Conservation (phyloP, 2,797 vertebrate genomes). For the Hippopotamyrus pictus region DNA sequence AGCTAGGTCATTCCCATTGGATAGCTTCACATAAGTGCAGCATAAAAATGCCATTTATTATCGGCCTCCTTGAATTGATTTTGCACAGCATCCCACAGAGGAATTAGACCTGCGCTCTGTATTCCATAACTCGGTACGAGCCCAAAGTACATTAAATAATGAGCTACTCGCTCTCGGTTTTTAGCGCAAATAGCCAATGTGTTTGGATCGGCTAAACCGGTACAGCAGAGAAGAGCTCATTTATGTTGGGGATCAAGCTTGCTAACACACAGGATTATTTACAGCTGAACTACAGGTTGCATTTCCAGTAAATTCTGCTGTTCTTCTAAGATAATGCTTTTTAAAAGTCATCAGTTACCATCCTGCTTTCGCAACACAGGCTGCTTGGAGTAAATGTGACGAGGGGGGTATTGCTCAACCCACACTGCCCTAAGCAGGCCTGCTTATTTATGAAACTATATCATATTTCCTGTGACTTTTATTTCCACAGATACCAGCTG, state of each 20-base stretch:
- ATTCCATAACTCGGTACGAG: background rate
- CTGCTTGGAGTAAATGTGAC: conserved; percentile 17
- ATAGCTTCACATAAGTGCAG: background rate
- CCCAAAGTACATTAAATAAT: background rate
- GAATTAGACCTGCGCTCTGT: background rate
- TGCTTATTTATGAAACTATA: conserved; percentile 25
- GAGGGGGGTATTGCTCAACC: conserved; percentile 18
- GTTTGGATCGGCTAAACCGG: background rate
- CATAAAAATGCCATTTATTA: background rate
- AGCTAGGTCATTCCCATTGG: background rate
- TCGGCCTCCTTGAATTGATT: background rate
- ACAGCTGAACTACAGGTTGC: background rate
- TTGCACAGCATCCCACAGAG: background rate
- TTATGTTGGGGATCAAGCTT: background rate
- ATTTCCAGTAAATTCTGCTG: background rate
- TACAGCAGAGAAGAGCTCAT: background rate
- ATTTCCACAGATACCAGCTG: conserved; percentile 10
- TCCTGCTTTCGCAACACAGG: conserved; percentile 1
- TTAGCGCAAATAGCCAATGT: background rate
- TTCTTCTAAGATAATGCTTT: background rate
- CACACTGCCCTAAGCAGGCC: conserved; percentile 40
- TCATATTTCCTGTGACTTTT: conserved; percentile 27
- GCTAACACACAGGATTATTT: background rate
- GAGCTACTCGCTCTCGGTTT: background rate
- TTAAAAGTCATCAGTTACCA: conserved; percentile 22